A percentile compares a stretch with the other conserved stretches of the same genome.
Conservation (phyloP, 2,797 vertebrate species). For the Scarus forsteni region DNA sequence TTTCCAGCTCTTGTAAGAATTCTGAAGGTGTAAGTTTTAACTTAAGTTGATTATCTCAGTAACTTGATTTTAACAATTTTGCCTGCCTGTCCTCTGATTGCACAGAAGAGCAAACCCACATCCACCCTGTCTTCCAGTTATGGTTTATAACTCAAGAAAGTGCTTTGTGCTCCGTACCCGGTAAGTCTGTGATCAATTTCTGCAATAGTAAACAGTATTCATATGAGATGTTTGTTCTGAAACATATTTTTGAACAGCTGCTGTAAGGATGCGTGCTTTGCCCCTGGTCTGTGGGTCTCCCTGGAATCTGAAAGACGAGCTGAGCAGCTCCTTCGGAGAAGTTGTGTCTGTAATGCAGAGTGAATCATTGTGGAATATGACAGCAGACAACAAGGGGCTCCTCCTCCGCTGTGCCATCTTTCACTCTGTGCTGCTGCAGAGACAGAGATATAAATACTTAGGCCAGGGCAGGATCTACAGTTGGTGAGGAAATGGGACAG, state of each 20-base stretch:
- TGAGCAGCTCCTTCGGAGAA: conserved; percentile 72
- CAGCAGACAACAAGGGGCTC: conserved; percentile 29
- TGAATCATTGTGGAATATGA: neutral
- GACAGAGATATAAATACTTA: conserved; percentile 77
- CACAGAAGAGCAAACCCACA: conserved; percentile 25
- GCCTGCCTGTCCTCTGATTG: neutral
- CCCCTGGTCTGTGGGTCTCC: conserved; percentile 81
- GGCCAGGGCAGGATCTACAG: conserved; percentile 68
- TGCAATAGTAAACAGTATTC: neutral
- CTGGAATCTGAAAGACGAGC: conserved; percentile 75
- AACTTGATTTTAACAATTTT: neutral
- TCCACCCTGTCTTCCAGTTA: conserved; percentile 82
- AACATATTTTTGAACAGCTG: conserved; percentile 53
- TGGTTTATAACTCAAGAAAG: conserved; percentile 85
- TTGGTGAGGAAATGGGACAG: conserved; percentile 77
- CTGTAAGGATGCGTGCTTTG: conserved; percentile 65
- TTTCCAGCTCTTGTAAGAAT: neutral
- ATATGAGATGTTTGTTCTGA: neutral
- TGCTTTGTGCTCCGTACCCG: conserved; percentile 79
- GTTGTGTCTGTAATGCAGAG: conserved; percentile 21
- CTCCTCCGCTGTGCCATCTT: conserved; percentile 75
- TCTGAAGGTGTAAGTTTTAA: neutral
- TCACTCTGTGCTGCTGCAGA: conserved; percentile 83
- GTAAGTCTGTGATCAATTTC: conserved; percentile 61
- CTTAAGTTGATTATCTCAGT: neutral